These are phyloP conservation scores for Junonia oenone DNA, from an alignment of 2,888 invertebrate genomes.

Conservation along the genomic window DNA sequence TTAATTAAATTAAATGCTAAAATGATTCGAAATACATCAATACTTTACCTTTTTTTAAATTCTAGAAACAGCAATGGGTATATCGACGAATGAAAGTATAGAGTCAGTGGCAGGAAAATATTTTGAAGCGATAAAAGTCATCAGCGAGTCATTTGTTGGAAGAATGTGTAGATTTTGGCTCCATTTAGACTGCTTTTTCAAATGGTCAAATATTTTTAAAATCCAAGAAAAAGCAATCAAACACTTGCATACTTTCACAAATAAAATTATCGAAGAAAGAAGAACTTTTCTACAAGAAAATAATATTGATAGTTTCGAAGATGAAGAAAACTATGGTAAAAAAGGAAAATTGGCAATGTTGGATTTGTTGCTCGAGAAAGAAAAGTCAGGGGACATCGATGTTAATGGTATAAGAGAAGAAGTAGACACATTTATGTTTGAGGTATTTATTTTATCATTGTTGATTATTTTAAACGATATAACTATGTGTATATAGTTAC, in stretches of 20 bases:
- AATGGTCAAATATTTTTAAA: constrained; percentile 4
- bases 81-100: neutral
- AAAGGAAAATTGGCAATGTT: constrained; percentile 76
- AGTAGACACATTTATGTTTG: too few relatives aligned
- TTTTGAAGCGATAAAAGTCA: too few relatives aligned
- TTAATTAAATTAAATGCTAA: too few relatives aligned
- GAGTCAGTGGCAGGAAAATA: too few relatives aligned
- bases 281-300: constrained; percentile 25
- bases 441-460: too few relatives aligned
- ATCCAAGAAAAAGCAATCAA: constrained; percentile 14
- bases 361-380: constrained; percentile 77
- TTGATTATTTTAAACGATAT: too few relatives aligned
- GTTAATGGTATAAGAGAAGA: constrained; percentile 81
- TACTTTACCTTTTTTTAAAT: too few relatives aligned
- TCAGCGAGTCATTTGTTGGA: too few relatives aligned
- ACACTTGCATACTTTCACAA: constrained; percentile 27
- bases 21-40: too few relatives aligned
- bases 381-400: constrained; percentile 74
- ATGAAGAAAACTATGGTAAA: constrained; percentile 34
- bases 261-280: constrained; percentile 25
- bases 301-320: neutral
- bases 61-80: neutral
- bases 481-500: too few relatives aligned
- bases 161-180: too few relatives aligned
- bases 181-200: neutral